phyloP scores from a whole-genome alignment of 2,888 invertebrate genomes.

The Ormyrus nitidulus region DNA sequence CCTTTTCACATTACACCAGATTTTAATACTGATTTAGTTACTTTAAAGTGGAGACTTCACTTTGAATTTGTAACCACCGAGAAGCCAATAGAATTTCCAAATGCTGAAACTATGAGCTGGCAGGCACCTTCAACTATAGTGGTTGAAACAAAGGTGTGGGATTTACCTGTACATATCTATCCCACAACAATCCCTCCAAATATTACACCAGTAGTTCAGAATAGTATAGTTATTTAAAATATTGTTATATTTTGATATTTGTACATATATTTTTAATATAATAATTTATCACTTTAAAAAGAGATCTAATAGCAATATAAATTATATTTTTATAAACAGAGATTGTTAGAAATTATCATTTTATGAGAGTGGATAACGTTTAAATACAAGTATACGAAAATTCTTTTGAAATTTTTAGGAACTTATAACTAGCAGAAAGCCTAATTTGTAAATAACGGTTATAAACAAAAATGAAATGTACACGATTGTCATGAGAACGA shows the following conservation, averaged over 20 bases:
- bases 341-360: conserved; percentile 21
- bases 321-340: conserved; percentile 55
- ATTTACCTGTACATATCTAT: conserved; percentile 94
- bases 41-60: conserved; percentile 94
- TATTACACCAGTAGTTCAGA: conserved; percentile 70
- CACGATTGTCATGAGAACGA: neutral
- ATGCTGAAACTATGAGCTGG: conserved; percentile 82
- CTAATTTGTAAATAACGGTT: conserved; percentile 22
- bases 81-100: conserved; percentile 80
- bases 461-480: neutral
- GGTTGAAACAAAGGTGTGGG: conserved; percentile 99
- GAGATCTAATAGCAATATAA: conserved; percentile 49
- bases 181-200: conserved; percentile 83
- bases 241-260: conserved; percentile 52
- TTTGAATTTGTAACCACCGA: conserved; percentile 97
- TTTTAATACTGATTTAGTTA: conserved; percentile 95
- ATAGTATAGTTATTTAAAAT: conserved; percentile 68
- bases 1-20: conserved; percentile 96
- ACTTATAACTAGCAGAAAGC: conserved; percentile 30
- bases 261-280: conserved; percentile 51
- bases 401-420: conserved; percentile 32
- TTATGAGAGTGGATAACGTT: conserved; percentile 21
- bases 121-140: conserved; percentile 90
- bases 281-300: conserved; percentile 48
- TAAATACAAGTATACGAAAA: conserved; percentile 3